These are phyloP conservation scores for Ellobius talpinus DNA, from an alignment of 2,113 vertebrate genomes.

Conservation along the genomic window DNA sequence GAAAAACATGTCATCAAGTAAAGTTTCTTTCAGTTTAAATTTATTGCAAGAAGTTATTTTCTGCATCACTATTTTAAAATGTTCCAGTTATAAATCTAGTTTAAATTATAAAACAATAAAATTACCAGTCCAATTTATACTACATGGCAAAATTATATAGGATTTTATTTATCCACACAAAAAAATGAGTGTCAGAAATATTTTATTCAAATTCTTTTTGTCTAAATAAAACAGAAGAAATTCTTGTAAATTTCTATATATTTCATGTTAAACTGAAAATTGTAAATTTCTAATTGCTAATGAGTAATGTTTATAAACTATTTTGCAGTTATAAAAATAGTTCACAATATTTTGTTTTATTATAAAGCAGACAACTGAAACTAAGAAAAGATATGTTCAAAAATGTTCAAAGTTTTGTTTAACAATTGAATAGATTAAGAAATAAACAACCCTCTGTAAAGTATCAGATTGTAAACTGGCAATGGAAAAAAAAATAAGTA, in stretches of 20 bases:
- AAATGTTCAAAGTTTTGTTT: not conserved
- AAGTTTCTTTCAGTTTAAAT: not conserved
- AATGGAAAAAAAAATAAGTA: not conserved
- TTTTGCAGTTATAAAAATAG: not conserved
- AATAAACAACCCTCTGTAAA: not conserved
- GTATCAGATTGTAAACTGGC: conserved; percentile 35
- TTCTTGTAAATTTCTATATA: not conserved
- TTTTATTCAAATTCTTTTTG: not conserved
- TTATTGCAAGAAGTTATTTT: conserved; percentile 36
- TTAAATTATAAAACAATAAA: conserved; percentile 67
- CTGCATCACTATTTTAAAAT: conserved; percentile 60
- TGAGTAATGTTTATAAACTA: not conserved
- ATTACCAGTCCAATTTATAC: conserved; percentile 28
- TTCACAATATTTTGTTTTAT: not conserved
- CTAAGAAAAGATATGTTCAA: not conserved
- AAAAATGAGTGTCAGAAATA: not conserved
- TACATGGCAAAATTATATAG: not conserved
- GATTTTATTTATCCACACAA: not conserved
- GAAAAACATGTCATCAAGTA: not conserved
- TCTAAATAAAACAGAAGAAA: not conserved
- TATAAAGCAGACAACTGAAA: not conserved
- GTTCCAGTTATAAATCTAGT: conserved; percentile 59
- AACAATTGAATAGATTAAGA: conserved; percentile 44
- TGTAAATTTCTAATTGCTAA: not conserved
- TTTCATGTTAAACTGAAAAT: conserved; percentile 13